These are phyloP conservation scores for Boloria selene DNA, from an alignment of 2,888 invertebrate genomes.

Conservation along the genomic window DNA sequence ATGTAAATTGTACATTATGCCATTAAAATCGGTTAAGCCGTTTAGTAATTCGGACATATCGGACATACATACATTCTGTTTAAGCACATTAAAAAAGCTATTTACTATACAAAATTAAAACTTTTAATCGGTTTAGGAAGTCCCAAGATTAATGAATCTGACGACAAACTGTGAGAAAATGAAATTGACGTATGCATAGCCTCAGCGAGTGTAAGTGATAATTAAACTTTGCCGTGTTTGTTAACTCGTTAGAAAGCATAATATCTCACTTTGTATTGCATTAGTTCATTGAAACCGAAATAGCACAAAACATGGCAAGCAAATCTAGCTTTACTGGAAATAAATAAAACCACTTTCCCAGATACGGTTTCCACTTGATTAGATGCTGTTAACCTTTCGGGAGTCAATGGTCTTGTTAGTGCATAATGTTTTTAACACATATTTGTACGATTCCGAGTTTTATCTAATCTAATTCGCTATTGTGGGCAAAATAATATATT, in stretches of 20 bases:
- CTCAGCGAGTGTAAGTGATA: background rate
- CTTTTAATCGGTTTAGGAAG: background rate
- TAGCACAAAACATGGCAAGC: slow-evolving; percentile 11
- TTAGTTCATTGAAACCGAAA: slow-evolving; percentile 21
- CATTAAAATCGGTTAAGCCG: too few species aligned
- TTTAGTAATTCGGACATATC: too few species aligned
- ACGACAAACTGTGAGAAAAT: too few species aligned
- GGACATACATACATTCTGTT: too few species aligned
- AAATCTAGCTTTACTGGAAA: slow-evolving; percentile 41
- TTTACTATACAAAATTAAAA: too few species aligned
- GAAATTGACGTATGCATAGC: background rate
- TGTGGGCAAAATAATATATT: too few species aligned
- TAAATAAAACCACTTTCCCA: slow-evolving; percentile 45
- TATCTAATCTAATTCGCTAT: background rate
- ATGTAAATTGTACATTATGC: too few species aligned
- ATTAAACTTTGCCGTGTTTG: slow-evolving; percentile 6
- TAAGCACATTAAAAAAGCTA: too few species aligned
- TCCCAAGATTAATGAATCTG: too few species aligned
- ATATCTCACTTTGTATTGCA: slow-evolving; percentile 20
- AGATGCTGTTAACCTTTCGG: slow-evolving; percentile 29
- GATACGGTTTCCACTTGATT: slow-evolving; percentile 41
- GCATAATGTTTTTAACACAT: too few species aligned
- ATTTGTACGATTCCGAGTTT: background rate
- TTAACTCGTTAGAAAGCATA: slow-evolving; percentile 27
- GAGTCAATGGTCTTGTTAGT: background rate